phyloP scores from a whole-genome alignment of 2,888 invertebrate species.

The Hirtodrosophila histrioides region DNA sequence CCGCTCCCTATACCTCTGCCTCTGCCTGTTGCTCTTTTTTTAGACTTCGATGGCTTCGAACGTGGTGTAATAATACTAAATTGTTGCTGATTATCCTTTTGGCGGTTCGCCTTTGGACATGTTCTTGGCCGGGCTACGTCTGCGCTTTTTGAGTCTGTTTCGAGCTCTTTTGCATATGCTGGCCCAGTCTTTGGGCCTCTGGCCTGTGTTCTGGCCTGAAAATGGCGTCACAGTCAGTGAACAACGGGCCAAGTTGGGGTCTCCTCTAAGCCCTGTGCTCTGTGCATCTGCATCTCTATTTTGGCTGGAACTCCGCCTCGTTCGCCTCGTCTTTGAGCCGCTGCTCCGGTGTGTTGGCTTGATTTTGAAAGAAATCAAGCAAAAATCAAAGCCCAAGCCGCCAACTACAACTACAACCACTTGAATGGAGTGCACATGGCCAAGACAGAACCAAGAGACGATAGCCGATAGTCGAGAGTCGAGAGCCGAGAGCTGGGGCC shows the following conservation, averaged over 20 bases:
- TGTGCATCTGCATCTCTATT: slow-evolving; percentile 71
- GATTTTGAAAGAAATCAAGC: slow-evolving; percentile 83
- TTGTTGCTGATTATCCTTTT: slow-evolving; percentile 84
- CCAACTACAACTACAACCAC: slow-evolving; percentile 41
- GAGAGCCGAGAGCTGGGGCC: slow-evolving; percentile 34
- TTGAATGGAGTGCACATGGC: slow-evolving; percentile 24
- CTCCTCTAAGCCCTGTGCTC: not conserved
- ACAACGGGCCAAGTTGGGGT: slow-evolving; percentile 37
- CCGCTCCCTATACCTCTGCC: not conserved
- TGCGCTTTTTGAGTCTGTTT: slow-evolving; percentile 24
- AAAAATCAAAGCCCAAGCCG: slow-evolving; percentile 83
- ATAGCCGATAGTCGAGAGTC: slow-evolving; percentile 6
- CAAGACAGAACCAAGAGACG: slow-evolving; percentile 14
- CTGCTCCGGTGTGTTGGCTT: slow-evolving; percentile 31
- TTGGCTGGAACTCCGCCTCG: slow-evolving; percentile 38
- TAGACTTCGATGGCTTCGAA: slow-evolving; percentile 74
- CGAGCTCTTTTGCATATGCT: slow-evolving; percentile 68
- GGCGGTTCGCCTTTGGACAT: slow-evolving; percentile 81
- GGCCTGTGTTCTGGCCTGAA: slow-evolving; percentile 54
- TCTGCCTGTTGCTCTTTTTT: slow-evolving; percentile 3
- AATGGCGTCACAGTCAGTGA: slow-evolving; percentile 82
- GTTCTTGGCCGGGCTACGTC: slow-evolving; percentile 50
- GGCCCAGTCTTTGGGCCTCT: not conserved
- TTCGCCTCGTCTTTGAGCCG: not conserved
- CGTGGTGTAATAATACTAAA: slow-evolving; percentile 84